Percentiles rank a stretch among this genome's conserved stretches.
These are phyloP conservation scores for Ladona fulva DNA, from an alignment of 1,140 invertebrate species.

Conservation along the genomic window DNA sequence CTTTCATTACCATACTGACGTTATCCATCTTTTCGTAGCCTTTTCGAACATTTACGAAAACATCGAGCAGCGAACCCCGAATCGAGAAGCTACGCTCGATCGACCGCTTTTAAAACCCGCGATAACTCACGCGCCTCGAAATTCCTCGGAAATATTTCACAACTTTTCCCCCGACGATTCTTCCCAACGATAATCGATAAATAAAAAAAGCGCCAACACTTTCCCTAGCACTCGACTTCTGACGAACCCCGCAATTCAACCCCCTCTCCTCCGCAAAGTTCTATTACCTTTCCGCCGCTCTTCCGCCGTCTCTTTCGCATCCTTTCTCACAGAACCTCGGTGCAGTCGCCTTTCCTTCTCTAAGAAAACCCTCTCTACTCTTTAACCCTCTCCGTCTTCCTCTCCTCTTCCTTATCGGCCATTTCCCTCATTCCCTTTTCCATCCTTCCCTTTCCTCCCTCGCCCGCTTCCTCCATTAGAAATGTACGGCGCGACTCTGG, in stretches of 20 bases:
- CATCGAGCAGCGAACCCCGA: too few relatives aligned
- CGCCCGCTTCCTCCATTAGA: background rate
- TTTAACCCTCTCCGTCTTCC: constrained; percentile 9
- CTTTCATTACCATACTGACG: too few relatives aligned
- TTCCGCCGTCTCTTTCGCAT: too few relatives aligned
- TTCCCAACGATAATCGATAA: background rate
- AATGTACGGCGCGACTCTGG: constrained; percentile 6
- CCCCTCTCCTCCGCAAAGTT: too few relatives aligned
- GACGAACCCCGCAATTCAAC: too few relatives aligned
- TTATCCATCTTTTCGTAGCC: too few relatives aligned
- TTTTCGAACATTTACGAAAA: too few relatives aligned
- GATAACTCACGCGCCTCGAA: background rate
- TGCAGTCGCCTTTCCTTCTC: too few relatives aligned
- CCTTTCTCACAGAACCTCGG: too few relatives aligned
- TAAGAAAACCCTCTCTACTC: background rate
- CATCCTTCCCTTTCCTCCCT: background rate
- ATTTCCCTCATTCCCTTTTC: background rate
- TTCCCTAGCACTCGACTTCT: background rate
- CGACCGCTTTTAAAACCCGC: background rate
- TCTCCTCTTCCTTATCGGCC: background rate
- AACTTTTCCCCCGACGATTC: background rate
- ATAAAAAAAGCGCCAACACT: background rate
- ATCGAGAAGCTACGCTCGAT: background rate
- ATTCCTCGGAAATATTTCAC: background rate
- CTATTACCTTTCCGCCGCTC: too few relatives aligned